A percentile compares a stretch with the other conserved stretches of the same genome.
These are phyloP conservation scores for Cyphomyrus discorhynchus DNA, from an alignment of 2,113 vertebrate species.

Conservation along the genomic window DNA sequence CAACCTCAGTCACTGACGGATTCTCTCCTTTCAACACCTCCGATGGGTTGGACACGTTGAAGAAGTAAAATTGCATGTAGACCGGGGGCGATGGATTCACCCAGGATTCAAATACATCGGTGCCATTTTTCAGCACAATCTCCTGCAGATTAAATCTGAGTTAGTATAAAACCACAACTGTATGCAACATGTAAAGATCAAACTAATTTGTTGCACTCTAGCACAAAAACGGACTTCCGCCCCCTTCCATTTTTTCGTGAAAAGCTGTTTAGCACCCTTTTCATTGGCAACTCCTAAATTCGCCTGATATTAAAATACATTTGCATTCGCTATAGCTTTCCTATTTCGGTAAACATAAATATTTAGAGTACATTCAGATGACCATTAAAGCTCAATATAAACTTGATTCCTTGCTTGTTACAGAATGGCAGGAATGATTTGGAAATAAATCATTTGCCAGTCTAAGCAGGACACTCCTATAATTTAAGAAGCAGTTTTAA, in stretches of 20 bases:
- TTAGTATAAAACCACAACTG: background rate
- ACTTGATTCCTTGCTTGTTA: background rate
- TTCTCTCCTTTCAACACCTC: conserved; percentile 75
- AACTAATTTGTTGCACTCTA: background rate
- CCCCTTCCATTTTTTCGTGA: background rate
- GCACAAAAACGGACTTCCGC: background rate
- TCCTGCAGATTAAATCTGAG: conserved; percentile 55
- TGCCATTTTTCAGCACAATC: conserved; percentile 75
- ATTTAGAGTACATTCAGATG: background rate
- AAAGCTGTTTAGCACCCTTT: background rate
- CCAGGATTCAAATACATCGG: conserved; percentile 77
- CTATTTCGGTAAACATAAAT: background rate
- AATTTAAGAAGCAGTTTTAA: background rate
- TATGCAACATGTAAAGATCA: background rate
- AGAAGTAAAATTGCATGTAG: conserved; percentile 95
- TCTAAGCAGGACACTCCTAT: background rate
- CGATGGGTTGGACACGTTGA: conserved; percentile 81
- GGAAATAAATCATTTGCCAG: background rate
- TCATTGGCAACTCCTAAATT: background rate
- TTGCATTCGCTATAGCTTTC: background rate
- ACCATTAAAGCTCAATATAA: background rate
- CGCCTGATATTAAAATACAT: background rate
- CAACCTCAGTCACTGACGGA: conserved; percentile 75
- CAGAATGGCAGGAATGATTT: background rate
- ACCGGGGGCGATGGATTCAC: conserved; percentile 77